Evolutionary conservation across 2,888 invertebrate genomes (phyloP).

Genomic region (Leptopilina drosophilae): DNA sequence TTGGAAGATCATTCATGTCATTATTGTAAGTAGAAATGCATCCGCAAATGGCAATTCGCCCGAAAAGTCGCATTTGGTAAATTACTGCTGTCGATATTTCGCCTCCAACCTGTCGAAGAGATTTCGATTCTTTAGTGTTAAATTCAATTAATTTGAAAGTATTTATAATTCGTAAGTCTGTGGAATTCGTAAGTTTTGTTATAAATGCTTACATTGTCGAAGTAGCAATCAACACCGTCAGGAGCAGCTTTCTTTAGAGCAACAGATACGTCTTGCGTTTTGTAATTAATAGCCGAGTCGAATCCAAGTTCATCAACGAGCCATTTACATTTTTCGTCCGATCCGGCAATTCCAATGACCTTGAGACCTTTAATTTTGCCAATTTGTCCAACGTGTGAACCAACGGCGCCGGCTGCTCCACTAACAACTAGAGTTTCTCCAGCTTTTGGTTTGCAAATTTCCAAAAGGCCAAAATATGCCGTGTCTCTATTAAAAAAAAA

Average conservation of each 20-base stretch:
- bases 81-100: conserved; percentile 81
- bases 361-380: conserved; percentile 84
- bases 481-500: conserved; percentile 79
- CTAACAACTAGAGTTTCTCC: conserved; percentile 87
- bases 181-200: no score
- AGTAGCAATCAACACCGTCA: conserved; percentile 86
- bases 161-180: no score
- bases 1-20: conserved; percentile 77
- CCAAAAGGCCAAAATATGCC: conserved; percentile 86
- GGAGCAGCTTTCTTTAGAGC: conserved; percentile 82
- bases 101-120: conserved; percentile 81
- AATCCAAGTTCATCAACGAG: conserved; percentile 83
- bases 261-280: conserved; percentile 79
- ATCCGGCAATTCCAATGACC: conserved; percentile 86
- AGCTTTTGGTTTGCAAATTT: conserved; percentile 84
- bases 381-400: conserved; percentile 87
- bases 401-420: conserved; percentile 89
- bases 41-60: conserved; percentile 83
- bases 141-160: neutral
- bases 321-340: conserved; percentile 85
- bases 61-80: conserved; percentile 81
- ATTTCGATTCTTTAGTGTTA: neutral
- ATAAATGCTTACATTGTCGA: conserved; percentile 85
- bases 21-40: conserved; percentile 83
- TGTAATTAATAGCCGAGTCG: conserved; percentile 86